Percentiles rank a stretch among this genome's conserved stretches.
Conservation (phyloP, 2,113 vertebrate species). For the Hippopotamus amphibius region DNA sequence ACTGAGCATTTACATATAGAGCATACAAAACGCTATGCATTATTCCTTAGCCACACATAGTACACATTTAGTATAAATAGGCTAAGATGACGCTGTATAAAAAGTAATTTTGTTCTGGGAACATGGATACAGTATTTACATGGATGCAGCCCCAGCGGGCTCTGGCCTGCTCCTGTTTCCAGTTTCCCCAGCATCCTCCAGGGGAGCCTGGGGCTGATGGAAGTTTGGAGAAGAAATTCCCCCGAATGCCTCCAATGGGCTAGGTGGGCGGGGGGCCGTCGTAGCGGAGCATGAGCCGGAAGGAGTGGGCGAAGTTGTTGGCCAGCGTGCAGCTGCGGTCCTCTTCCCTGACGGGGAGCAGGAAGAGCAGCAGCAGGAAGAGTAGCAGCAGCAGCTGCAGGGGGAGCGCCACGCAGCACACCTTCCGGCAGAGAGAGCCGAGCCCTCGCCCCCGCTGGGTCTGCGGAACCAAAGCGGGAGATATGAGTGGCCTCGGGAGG, state of each 20-base stretch:
- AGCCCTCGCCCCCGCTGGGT: constrained; percentile 68
- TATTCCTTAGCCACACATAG: background rate
- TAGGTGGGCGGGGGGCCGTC: constrained; percentile 94
- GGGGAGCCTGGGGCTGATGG: constrained; percentile 5
- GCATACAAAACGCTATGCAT: constrained; percentile 37
- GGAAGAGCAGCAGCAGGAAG: constrained; percentile 92
- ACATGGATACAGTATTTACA: fast-evolving
- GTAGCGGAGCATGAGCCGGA: constrained; percentile 94
- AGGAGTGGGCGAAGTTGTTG: constrained; percentile 97
- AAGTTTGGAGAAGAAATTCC: background rate
- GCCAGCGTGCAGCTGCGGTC: constrained; percentile 91
- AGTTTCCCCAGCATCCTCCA: background rate
- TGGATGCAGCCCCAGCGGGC: constrained; percentile 25
- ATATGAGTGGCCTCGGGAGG: fast-evolving
- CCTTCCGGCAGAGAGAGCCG: constrained; percentile 85
- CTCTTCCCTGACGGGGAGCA: constrained; percentile 91
- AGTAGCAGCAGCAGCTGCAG: constrained; percentile 92
- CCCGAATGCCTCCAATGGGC: background rate
- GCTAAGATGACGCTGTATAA: constrained; percentile 73
- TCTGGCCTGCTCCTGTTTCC: constrained; percentile 29
- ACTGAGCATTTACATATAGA: background rate
- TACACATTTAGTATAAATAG: constrained; percentile 79
- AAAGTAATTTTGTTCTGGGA: constrained; percentile 70
- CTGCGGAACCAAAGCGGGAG: constrained; percentile 77
- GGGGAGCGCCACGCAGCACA: constrained; percentile 91